Percentiles rank a stretch among this genome's conserved stretches.
Evolutionary conservation across 2,888 invertebrate genomes (phyloP).

Genomic region (Psococerastis gibbosa): DNA sequence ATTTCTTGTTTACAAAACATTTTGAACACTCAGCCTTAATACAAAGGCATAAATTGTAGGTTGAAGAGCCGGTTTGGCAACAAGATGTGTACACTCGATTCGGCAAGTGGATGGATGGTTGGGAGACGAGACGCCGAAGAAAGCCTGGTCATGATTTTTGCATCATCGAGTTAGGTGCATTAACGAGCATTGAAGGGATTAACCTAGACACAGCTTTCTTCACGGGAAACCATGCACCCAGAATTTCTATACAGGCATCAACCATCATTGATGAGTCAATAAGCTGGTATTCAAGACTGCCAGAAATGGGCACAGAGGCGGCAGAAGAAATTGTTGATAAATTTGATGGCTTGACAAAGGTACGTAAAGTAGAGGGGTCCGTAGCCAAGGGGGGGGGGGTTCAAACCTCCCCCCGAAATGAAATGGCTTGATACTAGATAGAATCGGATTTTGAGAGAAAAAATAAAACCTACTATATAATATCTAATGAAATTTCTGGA

Average conservation of each 20-base stretch:
- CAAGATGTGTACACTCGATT: conserved; percentile 36
- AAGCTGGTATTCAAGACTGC: no score
- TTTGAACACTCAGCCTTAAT: neutral
- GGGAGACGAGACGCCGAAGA: conserved; percentile 42
- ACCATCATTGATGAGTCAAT: conserved; percentile 28
- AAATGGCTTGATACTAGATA: no score
- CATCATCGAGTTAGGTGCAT: conserved; percentile 34
- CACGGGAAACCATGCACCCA: conserved; percentile 41
- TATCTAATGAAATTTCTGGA: no score
- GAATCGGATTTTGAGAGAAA: no score
- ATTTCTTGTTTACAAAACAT: neutral
- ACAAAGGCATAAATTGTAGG: conserved; percentile 20
- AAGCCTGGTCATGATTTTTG: conserved; percentile 42
- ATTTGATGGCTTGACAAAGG: no score
- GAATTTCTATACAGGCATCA: conserved; percentile 40
- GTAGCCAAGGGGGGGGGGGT: no score
- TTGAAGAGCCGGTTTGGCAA: conserved; percentile 34
- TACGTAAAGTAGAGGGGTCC: no score
- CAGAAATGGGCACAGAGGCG: no score
- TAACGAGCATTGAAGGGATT: conserved; percentile 34
- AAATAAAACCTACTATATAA: no score
- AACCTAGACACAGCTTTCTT: conserved; percentile 41
- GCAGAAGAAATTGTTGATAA: no score
- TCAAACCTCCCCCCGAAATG: no score
- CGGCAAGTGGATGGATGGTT: conserved; percentile 51